Base-by-base conservation (phyloP, 2,113 vertebrate genomes). In the Xyliphius kryptos region DNA sequence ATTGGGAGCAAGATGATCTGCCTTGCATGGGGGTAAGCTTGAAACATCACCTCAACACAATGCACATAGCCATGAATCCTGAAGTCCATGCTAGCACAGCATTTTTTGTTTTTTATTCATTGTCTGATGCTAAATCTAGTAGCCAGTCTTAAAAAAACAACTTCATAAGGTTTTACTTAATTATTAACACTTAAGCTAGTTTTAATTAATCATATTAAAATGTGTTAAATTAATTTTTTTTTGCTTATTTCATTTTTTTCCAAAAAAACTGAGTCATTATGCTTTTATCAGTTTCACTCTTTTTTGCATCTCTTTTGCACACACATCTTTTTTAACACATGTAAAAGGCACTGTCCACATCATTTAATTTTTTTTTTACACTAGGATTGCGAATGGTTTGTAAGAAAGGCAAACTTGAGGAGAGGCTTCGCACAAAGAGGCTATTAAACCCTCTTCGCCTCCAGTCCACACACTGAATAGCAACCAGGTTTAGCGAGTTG, bases 381-480 rank as follows among this genome's bases (percentile, higher is more conserved):
- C 54, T 65, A 36, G 36, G 57, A 58, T 66, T 50, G 17, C 26
- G 55, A 16, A 5, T 9, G 38, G 54, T 26, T 14, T 41, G 46
- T 58, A 46, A 51, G 19, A 13, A 50, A 44, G 52, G 41, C 40
- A 36, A 68, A 47, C 6, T 5, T 19, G n/a, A 43, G 54, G 58
- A 57, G 37, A 69, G 55, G 38, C 67, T 38, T 11, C 16, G 56
- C 59, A 69, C 60, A 69, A 57, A 56, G 60, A 6, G 19, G 37
- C 46, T 53, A 63, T 63, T 69, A 66, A 66, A 58, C 54, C 55
- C 44, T 43, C 60, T 41, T 57, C 46, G 63, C 53, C 60, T 40
- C 15, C 36, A 20, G 41, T 49, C 53, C 53, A 32, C 21, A 13
- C 37, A 37, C 32, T 53, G 49, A 69, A 69, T 57, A 52, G 55